Base-by-base conservation (phyloP, 2,888 invertebrate species). In the Drosophila colorata region DNA sequence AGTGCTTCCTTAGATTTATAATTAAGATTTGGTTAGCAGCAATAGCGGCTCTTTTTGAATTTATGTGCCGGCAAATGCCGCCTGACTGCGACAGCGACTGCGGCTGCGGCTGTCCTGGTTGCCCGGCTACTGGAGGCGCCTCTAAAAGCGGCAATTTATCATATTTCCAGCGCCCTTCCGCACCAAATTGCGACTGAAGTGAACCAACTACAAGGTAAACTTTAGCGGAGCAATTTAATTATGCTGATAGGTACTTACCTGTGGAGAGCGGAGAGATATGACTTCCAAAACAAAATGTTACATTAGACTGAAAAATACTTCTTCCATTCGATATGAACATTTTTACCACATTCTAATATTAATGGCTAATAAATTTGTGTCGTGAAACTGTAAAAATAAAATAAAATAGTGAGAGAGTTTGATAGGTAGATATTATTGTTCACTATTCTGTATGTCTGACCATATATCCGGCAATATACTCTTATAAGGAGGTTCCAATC, bases 1-100 rank as follows among this genome's bases (percentile, higher is more conserved):
- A 77, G 85, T 76, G 86, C 87, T 90, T 91, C 90, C 90, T 89
- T 89, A 91, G 90, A 90, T 90, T 90, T 90, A 91, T 91, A 90
- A 90, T 90, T 90, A 90, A 90, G 90, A 90, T 90, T 90, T 89
- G 90, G 91, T 90, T 88, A 83, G 87, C 78, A 89, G 75, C 78
- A 91, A 90, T 87, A 90, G 87, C 74, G 80, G 74, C 83, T 80
- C 88, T 87, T 80, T 87, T 69, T 84, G 79, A 90, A 90, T 90
- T 90, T 90, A 90, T 88, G 89, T 80, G 74, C 80, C 80, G 65
- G 79, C 78, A 76, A 78, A 69, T 78, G 74, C 49, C 65, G 64
- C 64, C 55, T 52, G 66, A 25, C 43, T 70, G 49, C 65, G 55
- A 25, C 63, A 56, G 46, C 52, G 18, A 37, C 59, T 40, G 40